Evolutionary conservation across 2,113 vertebrate species (phyloP), one percentile per base, ranked within the genome.

Genomic region (Otis tarda): DNA sequence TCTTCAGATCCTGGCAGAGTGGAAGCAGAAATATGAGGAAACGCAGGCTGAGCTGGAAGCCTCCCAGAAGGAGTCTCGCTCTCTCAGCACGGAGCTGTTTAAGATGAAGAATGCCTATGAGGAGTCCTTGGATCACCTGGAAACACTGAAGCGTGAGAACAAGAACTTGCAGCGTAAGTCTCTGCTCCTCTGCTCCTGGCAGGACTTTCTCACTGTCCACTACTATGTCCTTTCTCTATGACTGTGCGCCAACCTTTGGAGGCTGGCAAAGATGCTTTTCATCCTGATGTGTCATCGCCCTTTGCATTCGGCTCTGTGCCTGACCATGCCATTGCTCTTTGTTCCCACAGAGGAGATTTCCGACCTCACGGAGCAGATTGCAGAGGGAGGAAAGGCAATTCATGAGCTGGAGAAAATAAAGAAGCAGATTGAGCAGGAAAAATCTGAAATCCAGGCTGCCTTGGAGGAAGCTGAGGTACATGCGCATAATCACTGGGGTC

Each of bases 321-420:
- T 39, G 39, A 45, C 43, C 43, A 45, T 13, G 12, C 43, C 43
- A 45, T 45, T 45, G 43, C 6, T 45, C 43, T 45, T 45, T 45
- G 43, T 45, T 45, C 43, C 43, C 43, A 45, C 47, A 99, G 99
- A 99, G 98, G 98, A 99, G 97, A 99, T 99, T 93, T 97, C 98
- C 4, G 98, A 99, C 94, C 96, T 99, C 59, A 98, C 98, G 0
- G 98, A 99, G 89, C 98, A 99, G 93, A 98, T 98, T 73, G 98
- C 98, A 2, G 99, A 99, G 73, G 96, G 95, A 20, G 98, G 99
- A 55, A 99, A 99, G 91, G 98, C 98, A 0, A 98, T 99, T 33
- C 98, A 99, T 87, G 99, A 99, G 95, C 93, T 99, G 65, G 99
- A 99, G 94, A 99, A 99, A 93, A 89, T 98, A 50, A 99, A 99